Evolutionary conservation across 2,888 invertebrate genomes (phyloP).

Genomic region (Platypus cylindrus): DNA sequence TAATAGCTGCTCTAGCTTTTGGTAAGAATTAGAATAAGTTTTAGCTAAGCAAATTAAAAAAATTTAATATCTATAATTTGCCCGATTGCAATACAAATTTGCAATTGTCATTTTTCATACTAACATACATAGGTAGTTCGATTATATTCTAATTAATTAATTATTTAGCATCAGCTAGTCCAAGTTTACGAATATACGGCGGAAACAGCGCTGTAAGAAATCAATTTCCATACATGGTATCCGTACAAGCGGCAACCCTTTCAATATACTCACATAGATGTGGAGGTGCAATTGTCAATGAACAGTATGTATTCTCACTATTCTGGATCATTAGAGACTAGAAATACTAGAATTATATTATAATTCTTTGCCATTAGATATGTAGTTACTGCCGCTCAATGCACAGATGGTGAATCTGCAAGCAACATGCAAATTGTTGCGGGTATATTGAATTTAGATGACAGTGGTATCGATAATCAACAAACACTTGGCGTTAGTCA

Average conservation of each 20-base stretch:
- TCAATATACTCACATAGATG: conserved; percentile 25
- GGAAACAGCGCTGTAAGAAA: conserved; percentile 36
- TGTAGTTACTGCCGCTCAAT: conserved; percentile 11
- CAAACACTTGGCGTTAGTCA: conserved; percentile 4
- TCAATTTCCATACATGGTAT: conserved; percentile 38
- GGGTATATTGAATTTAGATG: conserved; percentile 21
- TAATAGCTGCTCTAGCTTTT: too few species aligned
- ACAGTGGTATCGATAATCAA: conserved; percentile 10
- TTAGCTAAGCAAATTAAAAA: too few species aligned
- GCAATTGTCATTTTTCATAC: too few species aligned
- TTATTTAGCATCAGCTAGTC: too few species aligned
- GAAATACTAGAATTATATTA: too few species aligned
- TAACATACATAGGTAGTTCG: too few species aligned
- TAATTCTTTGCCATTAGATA: conserved; percentile 7
- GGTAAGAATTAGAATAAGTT: too few species aligned
- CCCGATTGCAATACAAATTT: too few species aligned
- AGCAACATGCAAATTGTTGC: conserved; percentile 22
- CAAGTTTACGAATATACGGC: conserved; percentile 30
- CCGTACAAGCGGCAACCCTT: conserved; percentile 29
- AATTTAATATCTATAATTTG: too few species aligned
- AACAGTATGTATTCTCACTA: too few species aligned
- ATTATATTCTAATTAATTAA: too few species aligned
- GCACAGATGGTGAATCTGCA: conserved; percentile 3
- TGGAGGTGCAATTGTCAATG: conserved; percentile 32
- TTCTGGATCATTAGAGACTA: too few species aligned